Conservation (phyloP, 2,113 vertebrate species). For the Podarcis raffonei region DNA sequence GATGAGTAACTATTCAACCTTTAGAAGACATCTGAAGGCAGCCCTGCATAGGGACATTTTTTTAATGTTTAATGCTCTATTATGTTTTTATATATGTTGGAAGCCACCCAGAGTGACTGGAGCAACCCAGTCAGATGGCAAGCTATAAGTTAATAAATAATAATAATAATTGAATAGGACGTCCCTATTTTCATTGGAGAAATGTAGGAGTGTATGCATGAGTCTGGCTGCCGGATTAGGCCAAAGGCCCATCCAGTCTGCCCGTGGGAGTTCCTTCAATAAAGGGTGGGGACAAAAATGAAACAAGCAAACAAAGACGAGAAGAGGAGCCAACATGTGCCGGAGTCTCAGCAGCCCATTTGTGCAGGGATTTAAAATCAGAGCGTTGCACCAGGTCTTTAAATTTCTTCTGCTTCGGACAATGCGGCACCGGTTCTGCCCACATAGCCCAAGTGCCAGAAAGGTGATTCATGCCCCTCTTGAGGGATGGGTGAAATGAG, state of each 20-base stretch:
- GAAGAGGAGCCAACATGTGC: neutral
- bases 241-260: too few relatives aligned
- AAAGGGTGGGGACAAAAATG: neutral
- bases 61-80: too few relatives aligned
- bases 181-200: neutral
- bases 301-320: neutral
- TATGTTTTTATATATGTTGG: too few relatives aligned
- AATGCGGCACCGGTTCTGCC: neutral
- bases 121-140: too few relatives aligned
- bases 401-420: neutral
- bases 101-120: too few relatives aligned
- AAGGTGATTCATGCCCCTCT: neutral
- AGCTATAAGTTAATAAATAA: too few relatives aligned
- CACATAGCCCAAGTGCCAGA: neutral
- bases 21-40: too few relatives aligned
- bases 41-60: too few relatives aligned
- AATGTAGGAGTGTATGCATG: neutral
- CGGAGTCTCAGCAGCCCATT: neutral
- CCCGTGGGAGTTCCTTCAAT: neutral
- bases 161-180: neutral
- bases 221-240: too few relatives aligned
- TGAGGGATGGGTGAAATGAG: constrained; percentile 4
- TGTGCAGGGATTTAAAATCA: neutral
- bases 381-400: neutral
- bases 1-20: too few relatives aligned